Base-by-base conservation (phyloP, 92 coral and sea anemone species). In the Blastomussa wellsi region DNA sequence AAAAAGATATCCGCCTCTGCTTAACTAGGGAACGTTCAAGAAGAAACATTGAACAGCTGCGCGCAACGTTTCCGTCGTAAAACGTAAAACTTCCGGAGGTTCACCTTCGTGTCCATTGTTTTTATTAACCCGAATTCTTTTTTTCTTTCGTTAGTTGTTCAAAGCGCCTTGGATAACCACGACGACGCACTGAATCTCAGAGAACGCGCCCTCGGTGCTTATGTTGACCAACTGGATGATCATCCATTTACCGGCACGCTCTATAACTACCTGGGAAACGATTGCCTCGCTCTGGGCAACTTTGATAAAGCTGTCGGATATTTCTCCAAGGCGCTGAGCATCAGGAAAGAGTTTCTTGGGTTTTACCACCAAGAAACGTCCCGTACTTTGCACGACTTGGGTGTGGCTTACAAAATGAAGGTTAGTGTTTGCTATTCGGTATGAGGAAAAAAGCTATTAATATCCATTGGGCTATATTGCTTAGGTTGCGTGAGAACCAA, bases 221-320 rank as follows among this genome's bases (percentile, higher is more conserved):
- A 85, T 44, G 39, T 77, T 60, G 88, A 90, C 15, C 53, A 82
- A 35, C 57, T 90, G 38, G 82, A 69, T 12, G 88, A 90, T 24
- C 93, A 90, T 53, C 94, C 94, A 0, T 89, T 91, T 33, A 55
- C 80, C 22, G 93, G 87, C 16, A 89, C 90, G 19, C 55, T 86
- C 14, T 90, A 72, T 72, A 90, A 91, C 82, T 85, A 86, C 41
- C 79, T 79, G 77, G 97, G 91, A 72, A 93, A 88, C 62, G 84
- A 88, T 20, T 91, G 78, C 24, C 77, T 79, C 16, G 91, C 90
- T 7, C 88, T 90, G 35, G 86, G 82, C 20, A 51, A 90, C 44
- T 74, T 75, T 52, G 82, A 90, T 35, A 86, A 72, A 39, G 89
- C 93, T 17, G 85, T 87, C 32, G 93, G 87, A 8, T 87, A 88